Evolutionary conservation across 2,113 vertebrate species (phyloP).

Genomic region (Phodopus roborovskii): DNA sequence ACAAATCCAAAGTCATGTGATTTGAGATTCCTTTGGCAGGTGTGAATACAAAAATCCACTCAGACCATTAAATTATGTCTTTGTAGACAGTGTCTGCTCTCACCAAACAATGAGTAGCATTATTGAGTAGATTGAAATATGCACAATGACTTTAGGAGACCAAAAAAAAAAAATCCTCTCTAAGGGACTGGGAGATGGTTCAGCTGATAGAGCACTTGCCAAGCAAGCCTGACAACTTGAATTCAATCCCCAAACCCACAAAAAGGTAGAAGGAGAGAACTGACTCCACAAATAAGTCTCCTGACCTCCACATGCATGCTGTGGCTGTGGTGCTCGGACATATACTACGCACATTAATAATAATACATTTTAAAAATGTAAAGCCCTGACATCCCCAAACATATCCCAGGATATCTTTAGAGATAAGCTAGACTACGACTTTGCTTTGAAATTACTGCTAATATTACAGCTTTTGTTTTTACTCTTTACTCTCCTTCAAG

Average conservation of each 20-base stretch:
- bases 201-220: not conserved
- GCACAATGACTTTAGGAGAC: not conserved
- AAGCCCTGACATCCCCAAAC: not conserved
- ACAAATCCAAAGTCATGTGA: slow-evolving; percentile 24
- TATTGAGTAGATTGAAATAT: not conserved
- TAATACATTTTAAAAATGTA: not conserved
- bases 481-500: slow-evolving; percentile 34
- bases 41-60: slow-evolving; percentile 42
- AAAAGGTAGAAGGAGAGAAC: not conserved
- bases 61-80: slow-evolving; percentile 27
- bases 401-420: not conserved
- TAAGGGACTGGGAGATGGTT: not conserved
- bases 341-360: not conserved
- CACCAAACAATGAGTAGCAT: not conserved
- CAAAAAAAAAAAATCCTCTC: not conserved
- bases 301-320: not conserved
- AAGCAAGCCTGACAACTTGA: not conserved
- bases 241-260: not conserved
- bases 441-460: slow-evolving; percentile 13
- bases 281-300: no score
- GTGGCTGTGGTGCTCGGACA: not conserved
- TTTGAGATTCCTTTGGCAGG: slow-evolving; percentile 30
- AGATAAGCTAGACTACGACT: not conserved
- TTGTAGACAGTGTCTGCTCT: not conserved
- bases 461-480: slow-evolving; percentile 30